Evolutionary conservation across 2,888 invertebrate species (phyloP), one percentile per base, ranked within the genome.

Genomic region (Allacma fusca): DNA sequence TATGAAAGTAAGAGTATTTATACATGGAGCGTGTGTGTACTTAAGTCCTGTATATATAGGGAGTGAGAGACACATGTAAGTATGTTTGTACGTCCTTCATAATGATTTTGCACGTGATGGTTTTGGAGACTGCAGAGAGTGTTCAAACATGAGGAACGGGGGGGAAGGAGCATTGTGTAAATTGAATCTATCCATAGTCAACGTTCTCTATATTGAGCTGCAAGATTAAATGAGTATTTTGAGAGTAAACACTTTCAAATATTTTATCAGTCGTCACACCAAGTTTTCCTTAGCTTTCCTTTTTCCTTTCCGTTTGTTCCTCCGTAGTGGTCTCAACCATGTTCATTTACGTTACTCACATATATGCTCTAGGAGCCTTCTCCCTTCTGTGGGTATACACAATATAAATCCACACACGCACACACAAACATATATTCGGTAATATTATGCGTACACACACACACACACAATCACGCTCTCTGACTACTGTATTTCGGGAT

Each of bases 211-310:
- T 78, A 79, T 80, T 80, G 82, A 80, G 80, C 59, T 78, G 74
- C 62, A 77, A 80, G 80, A 80, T 78, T 78, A 80, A 80, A 80
- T 80, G 80, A 80, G 80, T 80, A 80, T 80, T 80, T 80, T 80
- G 70, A 80, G 78, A 80, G 80, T 76, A 80, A 80, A 80, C 80
- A 80, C 78, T 80, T 80, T 80, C 80, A 80, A 80, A 78, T 80
- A 80, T 80, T 80, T 80, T 80, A 80, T 80, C 80, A 80, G 80
- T 71, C 71, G 57, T 73, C 80, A 40, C 65, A 74, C 74, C 74
- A 28, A 69, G 64, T 76, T 70, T 76, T 68, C 68, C 70, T 65
- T 65, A 40, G 70, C 44, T 64, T 40, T 50, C 62, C 40, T 24
- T 67, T 12, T 29, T 67, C 34, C 62, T 59, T n/a, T 19, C 59